Base-by-base conservation (phyloP, 2,113 vertebrate genomes). In the Chascanopsetta lugubris region DNA sequence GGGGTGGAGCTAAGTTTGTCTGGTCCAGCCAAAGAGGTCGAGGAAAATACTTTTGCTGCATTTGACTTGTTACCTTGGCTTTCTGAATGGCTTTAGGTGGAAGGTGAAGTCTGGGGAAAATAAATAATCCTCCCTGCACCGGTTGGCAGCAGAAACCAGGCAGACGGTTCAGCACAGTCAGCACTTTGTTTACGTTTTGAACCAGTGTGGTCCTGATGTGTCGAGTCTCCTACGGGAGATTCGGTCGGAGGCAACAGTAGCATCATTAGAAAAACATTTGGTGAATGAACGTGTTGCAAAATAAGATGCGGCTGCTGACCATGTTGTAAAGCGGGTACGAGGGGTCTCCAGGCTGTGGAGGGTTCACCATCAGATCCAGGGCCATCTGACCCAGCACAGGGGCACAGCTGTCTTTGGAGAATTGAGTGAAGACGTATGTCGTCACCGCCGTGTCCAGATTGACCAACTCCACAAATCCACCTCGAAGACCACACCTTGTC, bases 401-500 rank as follows among this genome's bases (percentile, higher is more conserved):
- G 0, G 84, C 5, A 18, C 48, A 50, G 3, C 1, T 0, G 9
- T 69, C 21, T 7, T 0, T 61, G 0, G 59, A 61, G 20, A 87
- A 83, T 1, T 77, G 2, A 0, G 0, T 83, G 32, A 21, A 0
- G 47, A 80, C 15, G 20, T 77, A 8, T 30, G 54, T 61, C 75
- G 68, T 66, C 13, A 91, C 76, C 0, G 11, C 0, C 0, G 86
- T 82, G 56, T 93, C 90, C 50, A 93, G 7, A 49, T 94, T 94
- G 24, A 93, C 84, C 50, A 93, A 76, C 79, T 94, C 92, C 60
- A 94, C 64, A 27, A 92, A 94, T 17, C 92, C 92, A 26, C 77
- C 26, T 6, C 92, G 93, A 38, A 93, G 64, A 25, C 92, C 92
- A 70, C 89, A 91, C 68, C 93, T 94, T 51, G 2, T 1, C 18